Base-by-base conservation (phyloP, 1,140 invertebrate species). In the Hyposmocoma kahamanoa region DNA sequence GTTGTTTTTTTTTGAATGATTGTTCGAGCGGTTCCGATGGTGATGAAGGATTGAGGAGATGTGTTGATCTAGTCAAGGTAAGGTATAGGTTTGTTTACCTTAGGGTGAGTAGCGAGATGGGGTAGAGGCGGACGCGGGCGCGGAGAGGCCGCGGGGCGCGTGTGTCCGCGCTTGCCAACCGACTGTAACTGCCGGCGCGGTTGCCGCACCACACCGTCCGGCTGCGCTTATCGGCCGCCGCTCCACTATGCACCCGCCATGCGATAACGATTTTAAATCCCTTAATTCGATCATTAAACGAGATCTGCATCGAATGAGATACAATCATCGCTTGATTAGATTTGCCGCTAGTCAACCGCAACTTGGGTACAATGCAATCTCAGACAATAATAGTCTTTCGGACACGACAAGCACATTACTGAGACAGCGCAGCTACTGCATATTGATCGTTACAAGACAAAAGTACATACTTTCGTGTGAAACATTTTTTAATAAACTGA, bases 131-230 rank as follows among this genome's bases (percentile, higher is more conserved):
- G 69, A 42, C 49, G 62, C 58, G 64, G 62, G 52, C 51, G 67
- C 59, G 56, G 63, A 62, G 59, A 61, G 54, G 63, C 72, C 75
- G 70, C 72, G 56, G 36, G 51, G 66, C 71, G 73, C 78, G 78
- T 79, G 67, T 77, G 68, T 56, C 67, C 75, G 70, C 72, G 67
- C 67, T 63, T 70, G 70, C 73, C 68, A 68, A 65, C 74, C 67
- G 73, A 72, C 53, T 65, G 49, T 63, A 56, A 82, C 78, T 82
- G 75, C 78, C 74, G 77, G 49, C 43, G 53, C 53, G 50, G 59
- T 60, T 54, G 63, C 68, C 47, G 26, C 43, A 43, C 32, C 28
- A 57, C 51, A 41, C 48, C 53, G 50, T 32, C 52, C 48, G 59
- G 68, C 58, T 49, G 39, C 48, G 56, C 56, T 53, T 80, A 80